phyloP scores from a whole-genome alignment of 2,113 vertebrate genomes.

The Myiagra hebetior region DNA sequence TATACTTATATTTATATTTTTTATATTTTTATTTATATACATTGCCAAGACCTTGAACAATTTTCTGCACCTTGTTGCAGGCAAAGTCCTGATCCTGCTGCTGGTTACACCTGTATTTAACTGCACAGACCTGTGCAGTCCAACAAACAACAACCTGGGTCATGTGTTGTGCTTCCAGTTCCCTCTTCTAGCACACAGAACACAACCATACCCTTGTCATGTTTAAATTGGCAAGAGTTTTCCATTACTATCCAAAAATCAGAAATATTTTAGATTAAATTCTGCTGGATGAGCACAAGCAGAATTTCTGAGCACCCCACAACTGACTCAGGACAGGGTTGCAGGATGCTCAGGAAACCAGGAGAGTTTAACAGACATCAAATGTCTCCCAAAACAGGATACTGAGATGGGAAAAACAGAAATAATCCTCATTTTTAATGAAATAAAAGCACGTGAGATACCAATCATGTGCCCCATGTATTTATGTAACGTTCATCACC shows the following conservation, averaged over 20 bases:
- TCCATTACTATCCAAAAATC: background rate
- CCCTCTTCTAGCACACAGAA: background rate
- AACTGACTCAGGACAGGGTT: fast-evolving
- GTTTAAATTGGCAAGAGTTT: background rate
- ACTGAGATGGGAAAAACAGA: background rate
- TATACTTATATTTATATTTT: background rate
- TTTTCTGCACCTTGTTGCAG: background rate
- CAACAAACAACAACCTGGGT: background rate
- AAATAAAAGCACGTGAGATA: background rate
- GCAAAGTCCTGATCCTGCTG: background rate
- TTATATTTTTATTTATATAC: too few relatives aligned
- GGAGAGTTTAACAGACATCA: background rate
- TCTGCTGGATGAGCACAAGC: background rate
- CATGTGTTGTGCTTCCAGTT: background rate
- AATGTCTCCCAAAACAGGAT: background rate
- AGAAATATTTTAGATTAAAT: background rate
- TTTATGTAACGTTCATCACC: background rate
- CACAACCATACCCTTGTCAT: background rate
- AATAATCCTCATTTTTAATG: background rate
- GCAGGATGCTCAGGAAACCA: background rate
- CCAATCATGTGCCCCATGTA: fast-evolving
- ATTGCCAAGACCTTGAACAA: fast-evolving
- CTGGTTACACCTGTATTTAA: background rate
- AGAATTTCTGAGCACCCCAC: background rate
- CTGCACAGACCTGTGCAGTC: too few relatives aligned